Conservation (phyloP, 2,888 invertebrate genomes). For the Metacarcinus magister region DNA sequence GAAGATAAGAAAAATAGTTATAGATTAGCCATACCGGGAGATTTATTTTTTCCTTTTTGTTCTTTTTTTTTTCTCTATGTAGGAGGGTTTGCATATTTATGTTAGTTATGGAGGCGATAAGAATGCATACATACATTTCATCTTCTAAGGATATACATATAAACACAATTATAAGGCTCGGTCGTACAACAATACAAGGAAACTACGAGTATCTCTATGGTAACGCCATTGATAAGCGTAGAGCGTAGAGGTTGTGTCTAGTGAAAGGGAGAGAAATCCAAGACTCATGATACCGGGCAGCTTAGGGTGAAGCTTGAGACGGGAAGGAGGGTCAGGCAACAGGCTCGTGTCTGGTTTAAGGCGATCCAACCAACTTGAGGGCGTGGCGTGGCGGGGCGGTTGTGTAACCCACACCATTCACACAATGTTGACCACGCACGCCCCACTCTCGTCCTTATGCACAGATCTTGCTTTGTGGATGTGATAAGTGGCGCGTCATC, state of each 20-base stretch:
- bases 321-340: not conserved
- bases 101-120: too few relatives aligned
- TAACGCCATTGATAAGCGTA: not conserved
- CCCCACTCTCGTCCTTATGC: not conserved
- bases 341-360: too few relatives aligned
- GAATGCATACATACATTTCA: too few relatives aligned
- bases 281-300: not conserved
- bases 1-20: too few relatives aligned
- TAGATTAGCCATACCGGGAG: too few relatives aligned
- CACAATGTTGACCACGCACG: not conserved
- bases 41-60: too few relatives aligned
- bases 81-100: too few relatives aligned
- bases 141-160: too few relatives aligned
- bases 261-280: not conserved
- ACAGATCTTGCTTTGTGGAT: not conserved
- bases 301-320: not conserved
- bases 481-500: not conserved
- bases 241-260: not conserved
- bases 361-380: too few relatives aligned
- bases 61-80: too few relatives aligned
- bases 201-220: not conserved
- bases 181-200: not conserved
- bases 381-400: not conserved
- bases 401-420: not conserved
- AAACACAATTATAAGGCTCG: too few relatives aligned